Evolutionary conservation across 2,113 vertebrate species (phyloP).

Genomic region (Anthoscopus minutus): DNA sequence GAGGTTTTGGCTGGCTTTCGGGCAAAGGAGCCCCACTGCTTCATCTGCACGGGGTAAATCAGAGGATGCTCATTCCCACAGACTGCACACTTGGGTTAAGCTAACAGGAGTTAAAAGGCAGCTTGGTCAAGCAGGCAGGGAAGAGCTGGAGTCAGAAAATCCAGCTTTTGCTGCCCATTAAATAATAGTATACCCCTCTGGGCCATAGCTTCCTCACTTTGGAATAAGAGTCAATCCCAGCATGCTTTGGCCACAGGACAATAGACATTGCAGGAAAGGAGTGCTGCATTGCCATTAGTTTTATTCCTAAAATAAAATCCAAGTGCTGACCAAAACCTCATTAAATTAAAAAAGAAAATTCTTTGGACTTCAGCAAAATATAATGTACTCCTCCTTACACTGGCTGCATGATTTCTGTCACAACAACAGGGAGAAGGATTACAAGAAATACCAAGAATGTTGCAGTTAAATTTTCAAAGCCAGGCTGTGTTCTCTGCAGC

Average conservation of each 20-base stretch:
- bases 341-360: background rate
- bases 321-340: background rate
- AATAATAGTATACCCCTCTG: background rate
- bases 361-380: background rate
- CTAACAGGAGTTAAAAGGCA: background rate
- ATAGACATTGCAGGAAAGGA: background rate
- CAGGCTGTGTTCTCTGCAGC: background rate
- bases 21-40: background rate
- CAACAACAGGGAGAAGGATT: rapidly evolving
- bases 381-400: rapidly evolving
- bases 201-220: background rate
- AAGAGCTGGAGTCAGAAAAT: background rate
- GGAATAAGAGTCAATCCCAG: background rate
- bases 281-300: background rate
- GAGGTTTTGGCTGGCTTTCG: background rate
- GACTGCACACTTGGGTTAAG: background rate
- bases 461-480: background rate
- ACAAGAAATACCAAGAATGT: background rate
- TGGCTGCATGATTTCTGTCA: background rate
- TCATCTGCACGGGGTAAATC: background rate
- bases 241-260: background rate
- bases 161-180: background rate
- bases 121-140: background rate
- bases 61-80: background rate
- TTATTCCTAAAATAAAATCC: background rate